Conservation (phyloP, 2,113 vertebrate genomes). For the Pluvialis apricaria region DNA sequence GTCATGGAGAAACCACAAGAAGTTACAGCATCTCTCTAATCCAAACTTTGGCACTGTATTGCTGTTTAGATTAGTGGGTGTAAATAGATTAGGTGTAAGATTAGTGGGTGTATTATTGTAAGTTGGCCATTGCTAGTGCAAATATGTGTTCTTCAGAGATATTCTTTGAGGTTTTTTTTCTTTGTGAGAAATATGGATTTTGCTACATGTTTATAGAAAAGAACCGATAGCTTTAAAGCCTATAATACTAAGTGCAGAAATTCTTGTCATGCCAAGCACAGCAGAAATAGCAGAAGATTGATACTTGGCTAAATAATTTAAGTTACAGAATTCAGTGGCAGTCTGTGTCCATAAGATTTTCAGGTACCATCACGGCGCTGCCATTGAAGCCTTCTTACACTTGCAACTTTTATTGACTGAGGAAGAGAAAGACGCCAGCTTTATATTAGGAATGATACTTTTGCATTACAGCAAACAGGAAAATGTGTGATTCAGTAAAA, state of each 20-base stretch:
- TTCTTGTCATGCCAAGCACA: not conserved
- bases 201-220: not conserved
- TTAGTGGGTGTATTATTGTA: not conserved
- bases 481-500: not conserved
- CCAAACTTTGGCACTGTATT: not conserved
- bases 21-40: not conserved
- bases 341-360: not conserved
- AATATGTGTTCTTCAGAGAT: not conserved
- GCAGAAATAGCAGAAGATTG: not conserved
- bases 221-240: not conserved
- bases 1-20: not conserved
- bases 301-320: not conserved
- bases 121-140: not conserved
- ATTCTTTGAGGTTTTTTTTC: not conserved
- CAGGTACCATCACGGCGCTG: not conserved
- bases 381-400: not conserved
- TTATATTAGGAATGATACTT: not conserved
- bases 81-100: too few species aligned
- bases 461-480: not conserved
- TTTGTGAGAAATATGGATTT: not conserved
- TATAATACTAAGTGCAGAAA: not conserved
- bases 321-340: not conserved
- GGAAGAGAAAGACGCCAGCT: not conserved
- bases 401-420: not conserved
- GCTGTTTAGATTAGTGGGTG: not conserved